Evolutionary conservation across 2,113 vertebrate species (phyloP), one percentile per base, ranked within the genome.

Genomic region (Aleadryas rufinucha): DNA sequence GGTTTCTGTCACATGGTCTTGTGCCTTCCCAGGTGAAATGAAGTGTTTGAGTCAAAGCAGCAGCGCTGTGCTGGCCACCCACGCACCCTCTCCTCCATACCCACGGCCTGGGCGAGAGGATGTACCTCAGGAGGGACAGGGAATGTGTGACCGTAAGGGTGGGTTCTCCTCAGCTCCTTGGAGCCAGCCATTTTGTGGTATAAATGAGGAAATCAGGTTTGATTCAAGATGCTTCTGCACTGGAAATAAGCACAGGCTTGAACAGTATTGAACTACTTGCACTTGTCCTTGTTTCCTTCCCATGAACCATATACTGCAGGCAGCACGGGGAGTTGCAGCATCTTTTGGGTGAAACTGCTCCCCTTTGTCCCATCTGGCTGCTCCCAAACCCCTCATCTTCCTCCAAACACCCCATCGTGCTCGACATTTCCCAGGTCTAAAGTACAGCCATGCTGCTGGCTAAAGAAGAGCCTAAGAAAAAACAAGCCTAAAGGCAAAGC

Each of bases 281-380:
- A 47, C 8, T 49, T 70, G 54, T 33, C 44, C 33, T 44, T 59
- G 21, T 26, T 77, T 88, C 52, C 30, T 68, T n/a, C 19, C 22
- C 71, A n/a, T 2, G 5, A 76, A 19, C n/a, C 24, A 22, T 3
- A 0, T 6, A 45, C 50, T 44, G 13, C 65, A 64, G 65, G 70
- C 70, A 90, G 41, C 35, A n/a, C 27, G 44, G 8, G 53, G 65
- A 84, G 33, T 2, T 87, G 66, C 74, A 94, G 57, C 49, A 68
- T n/a, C 61, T 53, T 56, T 56, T n/a, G 41, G 65, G 22, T 6
- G 19, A 0, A 3, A 5, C 50, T 2, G 0, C 27, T 80, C 16
- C 42, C 14, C 8, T 27, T 11, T 13, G 31, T 37, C 56, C 50
- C 8, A 3, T 17, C 39, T 11, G 57, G 22, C 70, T 31, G 49